Base-by-base conservation (phyloP, 2,797 vertebrate genomes). In the Myotis planiceps region DNA sequence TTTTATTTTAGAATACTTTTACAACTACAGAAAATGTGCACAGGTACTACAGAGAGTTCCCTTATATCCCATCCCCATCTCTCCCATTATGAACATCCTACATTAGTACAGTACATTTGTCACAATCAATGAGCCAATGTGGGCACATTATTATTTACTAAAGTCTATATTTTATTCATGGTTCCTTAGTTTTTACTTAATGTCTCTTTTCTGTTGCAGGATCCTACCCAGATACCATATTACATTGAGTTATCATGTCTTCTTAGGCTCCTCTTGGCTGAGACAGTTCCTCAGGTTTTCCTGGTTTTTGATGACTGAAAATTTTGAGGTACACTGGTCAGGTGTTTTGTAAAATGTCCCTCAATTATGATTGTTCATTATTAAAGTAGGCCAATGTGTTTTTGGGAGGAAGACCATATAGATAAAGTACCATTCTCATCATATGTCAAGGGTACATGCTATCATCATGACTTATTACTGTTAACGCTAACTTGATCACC, bases 1-100 rank as follows among this genome's bases (percentile, higher is more conserved):
- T 97, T 84, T 53, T 76, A 27, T 60, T 94, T 80, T 53, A 60
- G 29, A 60, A 75, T 14, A 96, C 19, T 69, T 94, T 92, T 87
- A 80, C 6, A 60, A 69, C 14, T 42, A 68, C 23, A 93, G 68
- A 83, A 94, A 91, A 63, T 63, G 80, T 47, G 14, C 29, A 76
- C 47, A 83, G 27, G 5, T 71, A 42, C 29, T 49, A 19, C 2
- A 29, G 32, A 75, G 19, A 79, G 39, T 80, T 87, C 3, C 39
- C 3, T 66, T 74, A 53, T 18, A 10, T 4, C 5, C 9, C 21
- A 84, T 49, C 21, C n/a, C 21, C 42, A 29, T 51, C 7, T 75
- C 9, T 16, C 32, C 19, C 10, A 39, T 78, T 72, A 65, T 53
- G 49, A 49, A 78, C 16, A n/a, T n/a, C n/a, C n/a, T 66, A n/a